A percentile compares a stretch with the other conserved stretches of the same genome.
These are phyloP conservation scores for Ceramica pisi DNA, from an alignment of 2,888 invertebrate species.

Conservation along the genomic window DNA sequence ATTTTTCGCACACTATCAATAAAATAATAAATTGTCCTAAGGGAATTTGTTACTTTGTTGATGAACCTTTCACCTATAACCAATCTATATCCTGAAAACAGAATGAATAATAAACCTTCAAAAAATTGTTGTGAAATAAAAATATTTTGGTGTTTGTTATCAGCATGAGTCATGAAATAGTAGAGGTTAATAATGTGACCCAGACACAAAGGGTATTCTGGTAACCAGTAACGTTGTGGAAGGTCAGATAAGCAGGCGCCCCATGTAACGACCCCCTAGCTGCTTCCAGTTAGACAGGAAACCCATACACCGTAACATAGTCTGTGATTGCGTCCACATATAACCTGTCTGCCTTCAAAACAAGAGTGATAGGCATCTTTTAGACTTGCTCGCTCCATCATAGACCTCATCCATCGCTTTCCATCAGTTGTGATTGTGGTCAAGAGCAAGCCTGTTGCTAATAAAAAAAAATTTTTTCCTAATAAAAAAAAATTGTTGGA, in stretches of 20 bases:
- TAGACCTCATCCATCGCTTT: no score
- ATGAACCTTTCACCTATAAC: background rate
- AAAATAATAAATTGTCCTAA: background rate
- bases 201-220: background rate
- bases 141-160: conserved; percentile 1
- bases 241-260: background rate
- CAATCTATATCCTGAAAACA: conserved; percentile 3
- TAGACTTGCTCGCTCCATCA: no score
- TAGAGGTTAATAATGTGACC: conserved; percentile 56
- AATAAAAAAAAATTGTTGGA: no score
- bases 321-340: no score
- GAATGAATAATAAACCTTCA: background rate
- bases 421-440: no score
- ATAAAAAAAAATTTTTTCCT: no score
- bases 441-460: no score
- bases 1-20: no score
- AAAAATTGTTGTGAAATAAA: conserved; percentile 8
- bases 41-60: background rate
- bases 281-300: background rate
- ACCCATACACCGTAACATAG: no score
- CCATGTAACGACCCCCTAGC: background rate
- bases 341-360: no score
- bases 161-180: conserved; percentile 23
- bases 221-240: background rate
- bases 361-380: no score